Evolutionary conservation across 2,113 vertebrate species (phyloP), one percentile per base, ranked within the genome.

Genomic region (Mobula birostris): DNA sequence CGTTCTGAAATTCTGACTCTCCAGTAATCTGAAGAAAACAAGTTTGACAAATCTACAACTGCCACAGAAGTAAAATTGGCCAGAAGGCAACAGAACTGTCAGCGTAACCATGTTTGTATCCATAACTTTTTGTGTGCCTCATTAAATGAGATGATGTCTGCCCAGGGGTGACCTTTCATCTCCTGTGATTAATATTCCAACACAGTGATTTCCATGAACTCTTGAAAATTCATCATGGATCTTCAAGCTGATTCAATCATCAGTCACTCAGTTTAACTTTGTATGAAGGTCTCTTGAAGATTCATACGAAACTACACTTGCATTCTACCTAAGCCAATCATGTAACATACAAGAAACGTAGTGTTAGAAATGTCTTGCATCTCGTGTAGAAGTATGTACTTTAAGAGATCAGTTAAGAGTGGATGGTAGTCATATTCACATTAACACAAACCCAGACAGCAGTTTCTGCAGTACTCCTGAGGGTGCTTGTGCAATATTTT

Each of bases 121-220:
- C 83, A 90, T 90, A 61, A 68, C 61, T 90, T 40, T 82, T 56
- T 76, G 91, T 36, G 1, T 76, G 91, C 70, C 40, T 93, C 70
- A 15, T 40, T 27, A 76, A 74, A 74, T 93, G 68, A 76, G 15
- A 4, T 76, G 74, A 74, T 56, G 70, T 93, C 91, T 76, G 91
- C 12, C 70, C 48, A 70, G 68, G 21, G 72, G 48, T 72, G 66
- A n/a, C 32, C 36, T 92, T 92, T 32, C 12, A 40, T 92, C 66
- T 92, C 66, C 24, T 2, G 40, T 48, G 66, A 48, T 93, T 74
- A 36, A 66, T 93, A 68, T 74, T 74, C 36, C 85, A 90, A 6
- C 61, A 32, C n/a, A n/a, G 19, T 12, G 36, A 93, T 93, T 48
- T 48, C 63, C 90, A 93, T 72, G 21, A 74, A 36, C 80, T 92